These are phyloP conservation scores for Eupithecia exiguata DNA, from an alignment of 2,888 invertebrate species.

Conservation along the genomic window DNA sequence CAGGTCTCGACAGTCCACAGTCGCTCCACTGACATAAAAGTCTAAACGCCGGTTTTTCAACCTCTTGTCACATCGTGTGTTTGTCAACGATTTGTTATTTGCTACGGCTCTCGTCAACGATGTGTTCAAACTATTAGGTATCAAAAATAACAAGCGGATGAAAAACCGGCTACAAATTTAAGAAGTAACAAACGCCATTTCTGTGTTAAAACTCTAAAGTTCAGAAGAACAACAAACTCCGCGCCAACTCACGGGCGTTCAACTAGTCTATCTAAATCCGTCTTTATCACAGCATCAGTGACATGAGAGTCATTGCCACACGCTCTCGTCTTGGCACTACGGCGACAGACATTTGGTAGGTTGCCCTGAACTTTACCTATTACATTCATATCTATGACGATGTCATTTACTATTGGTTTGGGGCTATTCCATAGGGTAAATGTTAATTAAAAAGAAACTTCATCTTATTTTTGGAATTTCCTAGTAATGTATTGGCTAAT, in stretches of 20 bases:
- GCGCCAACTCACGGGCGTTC: background rate
- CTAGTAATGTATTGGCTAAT: background rate
- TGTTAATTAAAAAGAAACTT: background rate
- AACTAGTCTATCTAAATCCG: conserved; percentile 21
- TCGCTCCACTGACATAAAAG: too few species aligned
- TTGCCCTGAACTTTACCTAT: conserved; percentile 65
- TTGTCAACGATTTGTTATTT: too few species aligned
- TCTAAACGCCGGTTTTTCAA: too few species aligned
- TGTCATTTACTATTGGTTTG: conserved; percentile 33
- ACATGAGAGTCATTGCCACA: conserved; percentile 41
- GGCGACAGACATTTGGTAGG: conserved; percentile 65
- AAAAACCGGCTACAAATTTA: too few species aligned
- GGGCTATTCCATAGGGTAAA: background rate
- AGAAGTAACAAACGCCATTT: background rate
- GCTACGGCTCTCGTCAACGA: too few species aligned
- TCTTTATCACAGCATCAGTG: conserved; percentile 27
- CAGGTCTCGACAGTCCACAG: too few species aligned
- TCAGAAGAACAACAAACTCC: background rate
- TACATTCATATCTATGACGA: background rate
- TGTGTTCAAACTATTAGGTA: too few species aligned
- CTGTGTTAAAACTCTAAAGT: background rate
- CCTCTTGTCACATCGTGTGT: too few species aligned
- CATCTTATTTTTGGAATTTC: background rate
- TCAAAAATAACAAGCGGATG: too few species aligned
- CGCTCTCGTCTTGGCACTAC: conserved; percentile 65